Base-by-base conservation (phyloP, 2,888 invertebrate genomes). In the Agonopterix alstromeriana region DNA sequence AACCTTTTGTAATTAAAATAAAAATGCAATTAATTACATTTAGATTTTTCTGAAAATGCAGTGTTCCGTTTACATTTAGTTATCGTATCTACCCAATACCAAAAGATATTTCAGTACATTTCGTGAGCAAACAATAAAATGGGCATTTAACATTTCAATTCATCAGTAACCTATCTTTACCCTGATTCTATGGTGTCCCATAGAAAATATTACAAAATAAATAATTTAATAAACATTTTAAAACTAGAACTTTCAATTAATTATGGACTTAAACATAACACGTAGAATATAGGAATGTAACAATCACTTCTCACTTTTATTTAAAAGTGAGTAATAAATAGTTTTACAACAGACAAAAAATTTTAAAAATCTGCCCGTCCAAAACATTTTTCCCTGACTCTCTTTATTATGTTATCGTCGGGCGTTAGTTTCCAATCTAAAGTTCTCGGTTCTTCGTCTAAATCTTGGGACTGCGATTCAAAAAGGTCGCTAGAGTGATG, bases 401-500 rank as follows among this genome's bases (percentile, higher is more conserved):
- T 67, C 54, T 77, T 80, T 38, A 87, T 73, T 35, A 83, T 73
- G 56, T 69, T 77, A 47, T 82, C 77, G 44, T 82, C 77, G 4
- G 81, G 82, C 35, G 78, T 79, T 35, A 82, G 58, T 53, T 76
- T 81, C 81, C 82, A 82, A 52, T 82, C 73, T 35, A 73, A 55
- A 48, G 65, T 59, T 42, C 59, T 73, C 2, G 65, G 52, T 42
- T 74, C 72, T 12, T 80, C 79, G 3, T 77, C 77, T 3, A 63
- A 54, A 7, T 83, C 82, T 48, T 79, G 82, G 12, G 83, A 80
- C 52, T 81, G 80, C 1, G 85, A 82, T 38, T 83, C 86, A 52
- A 88, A 87, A 11, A 88, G 49, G 56, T 88, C 86, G 50, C 77
- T 67, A n/a, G 86, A 87, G 52, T 65, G 67, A 42, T 74, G 79